These are phyloP conservation scores for Elgaria multicarinata DNA, from an alignment of 2,113 vertebrate species.

Conservation along the genomic window DNA sequence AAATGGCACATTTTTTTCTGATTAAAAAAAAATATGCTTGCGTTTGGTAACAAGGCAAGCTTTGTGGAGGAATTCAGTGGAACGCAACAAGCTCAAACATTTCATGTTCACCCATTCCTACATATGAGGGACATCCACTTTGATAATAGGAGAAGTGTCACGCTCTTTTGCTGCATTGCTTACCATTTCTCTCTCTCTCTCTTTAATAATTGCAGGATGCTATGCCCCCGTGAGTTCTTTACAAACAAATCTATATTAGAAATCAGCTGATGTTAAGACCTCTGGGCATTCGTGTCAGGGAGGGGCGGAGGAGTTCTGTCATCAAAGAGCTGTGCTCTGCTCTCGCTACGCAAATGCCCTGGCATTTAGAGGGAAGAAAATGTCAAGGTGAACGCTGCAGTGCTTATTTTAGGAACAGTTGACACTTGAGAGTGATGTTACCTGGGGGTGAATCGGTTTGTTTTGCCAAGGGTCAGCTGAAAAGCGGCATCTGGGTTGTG, in stretches of 20 bases:
- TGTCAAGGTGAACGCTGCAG: slow-evolving; percentile 47
- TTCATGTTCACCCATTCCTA: no score
- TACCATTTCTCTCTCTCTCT: not conserved
- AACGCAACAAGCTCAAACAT: no score
- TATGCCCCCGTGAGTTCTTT: not conserved
- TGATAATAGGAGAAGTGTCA: not conserved
- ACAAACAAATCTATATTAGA: not conserved
- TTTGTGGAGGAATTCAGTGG: no score
- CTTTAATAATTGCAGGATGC: not conserved
- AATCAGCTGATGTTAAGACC: not conserved
- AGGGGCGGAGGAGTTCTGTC: not conserved
- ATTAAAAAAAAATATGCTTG: no score
- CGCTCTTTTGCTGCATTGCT: not conserved
- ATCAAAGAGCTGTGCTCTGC: not conserved
- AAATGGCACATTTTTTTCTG: no score
- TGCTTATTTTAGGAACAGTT: slow-evolving; percentile 46
- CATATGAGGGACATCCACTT: not conserved
- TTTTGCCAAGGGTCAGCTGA: not conserved
- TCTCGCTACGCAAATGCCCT: not conserved
- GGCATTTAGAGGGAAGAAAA: slow-evolving; percentile 29
- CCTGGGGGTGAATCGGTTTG: not conserved
- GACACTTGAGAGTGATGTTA: not conserved
- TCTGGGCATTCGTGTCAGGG: not conserved
- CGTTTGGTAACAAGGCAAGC: no score
- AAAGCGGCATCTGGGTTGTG: not conserved